These are phyloP conservation scores for Trissolcus basalis DNA, from an alignment of 1,140 invertebrate species.

Conservation along the genomic window DNA sequence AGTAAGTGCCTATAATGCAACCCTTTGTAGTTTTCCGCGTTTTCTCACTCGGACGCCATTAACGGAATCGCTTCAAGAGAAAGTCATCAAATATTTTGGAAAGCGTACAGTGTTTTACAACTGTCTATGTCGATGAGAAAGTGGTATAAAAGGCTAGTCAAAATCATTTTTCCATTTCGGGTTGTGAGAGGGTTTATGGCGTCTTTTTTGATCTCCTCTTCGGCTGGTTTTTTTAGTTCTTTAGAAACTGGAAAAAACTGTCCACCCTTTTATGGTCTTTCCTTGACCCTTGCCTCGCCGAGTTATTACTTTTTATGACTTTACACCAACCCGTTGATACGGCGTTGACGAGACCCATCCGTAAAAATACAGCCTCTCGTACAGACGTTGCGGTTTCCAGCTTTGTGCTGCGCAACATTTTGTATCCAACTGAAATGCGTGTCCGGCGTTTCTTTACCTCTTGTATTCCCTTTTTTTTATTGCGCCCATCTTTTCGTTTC, in stretches of 20 bases:
- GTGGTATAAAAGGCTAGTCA: constrained; percentile 54
- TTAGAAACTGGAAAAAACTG: constrained; percentile 39
- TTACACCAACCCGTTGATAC: constrained; percentile 66
- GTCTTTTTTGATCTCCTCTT: constrained; percentile 55
- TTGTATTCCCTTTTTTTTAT: constrained; percentile 20
- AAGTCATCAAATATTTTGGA: constrained; percentile 57
- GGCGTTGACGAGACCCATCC: constrained; percentile 31
- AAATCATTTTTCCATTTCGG: constrained; percentile 40
- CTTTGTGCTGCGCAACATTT: constrained; percentile 52
- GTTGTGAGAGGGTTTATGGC: constrained; percentile 69
- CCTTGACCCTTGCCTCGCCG: constrained; percentile 67
- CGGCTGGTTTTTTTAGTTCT: constrained; percentile 49
- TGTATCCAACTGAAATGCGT: constrained; percentile 39
- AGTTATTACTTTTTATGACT: constrained; percentile 68
- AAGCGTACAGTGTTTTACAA: constrained; percentile 57
- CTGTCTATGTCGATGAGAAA: constrained; percentile 59
- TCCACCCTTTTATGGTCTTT: constrained; percentile 69
- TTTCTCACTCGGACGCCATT: constrained; percentile 5
- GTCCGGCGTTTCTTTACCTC: constrained; percentile 17
- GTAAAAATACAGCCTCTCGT: constrained; percentile 64
- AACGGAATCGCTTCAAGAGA: constrained; percentile 55
- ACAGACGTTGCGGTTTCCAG: constrained; percentile 65
- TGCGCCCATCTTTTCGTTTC: constrained; percentile 11
- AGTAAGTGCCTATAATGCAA: constrained; percentile 62
- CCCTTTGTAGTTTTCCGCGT: constrained; percentile 64